phyloP scores from a whole-genome alignment of 2,888 invertebrate genomes.

The Drosophila mimetica region DNA sequence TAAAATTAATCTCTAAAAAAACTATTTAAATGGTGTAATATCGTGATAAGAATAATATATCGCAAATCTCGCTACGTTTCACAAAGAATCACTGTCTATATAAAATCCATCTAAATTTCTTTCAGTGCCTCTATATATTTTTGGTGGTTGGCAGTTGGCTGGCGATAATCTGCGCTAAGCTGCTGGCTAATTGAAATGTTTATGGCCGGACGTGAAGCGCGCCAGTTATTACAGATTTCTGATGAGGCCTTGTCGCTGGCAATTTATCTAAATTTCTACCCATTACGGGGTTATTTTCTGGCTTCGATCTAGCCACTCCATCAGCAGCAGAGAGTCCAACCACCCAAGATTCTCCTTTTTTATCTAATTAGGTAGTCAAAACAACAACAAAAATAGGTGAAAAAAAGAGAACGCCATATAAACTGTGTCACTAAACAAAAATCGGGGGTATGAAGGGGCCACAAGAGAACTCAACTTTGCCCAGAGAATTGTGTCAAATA shows the following conservation, averaged over 20 bases:
- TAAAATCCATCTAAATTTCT: background rate
- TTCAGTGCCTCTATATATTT: background rate
- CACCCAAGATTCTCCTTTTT: constrained; percentile 27
- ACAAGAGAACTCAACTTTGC: constrained; percentile 64
- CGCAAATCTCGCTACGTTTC: too few relatives aligned
- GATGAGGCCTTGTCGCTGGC: constrained; percentile 31
- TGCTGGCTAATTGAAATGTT: constrained; percentile 47
- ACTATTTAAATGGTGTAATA: too few relatives aligned
- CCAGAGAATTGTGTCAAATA: constrained; percentile 78
- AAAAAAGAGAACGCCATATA: constrained; percentile 60
- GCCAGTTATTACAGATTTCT: constrained; percentile 36
- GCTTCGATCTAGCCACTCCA: constrained; percentile 26
- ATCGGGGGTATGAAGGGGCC: constrained; percentile 43
- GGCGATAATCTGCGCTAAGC: constrained; percentile 31
- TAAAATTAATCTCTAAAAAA: too few relatives aligned
- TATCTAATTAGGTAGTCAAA: constrained; percentile 80
- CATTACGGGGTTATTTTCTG: constrained; percentile 14
- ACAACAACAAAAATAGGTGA: constrained; percentile 35
- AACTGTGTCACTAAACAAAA: constrained; percentile 80
- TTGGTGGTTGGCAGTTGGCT: constrained; percentile 10
- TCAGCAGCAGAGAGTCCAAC: constrained; percentile 21
- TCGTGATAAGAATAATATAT: too few relatives aligned
- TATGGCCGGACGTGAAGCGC: constrained; percentile 32
- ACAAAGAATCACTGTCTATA: too few relatives aligned
- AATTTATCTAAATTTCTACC: constrained; percentile 31